These are phyloP conservation scores for Eilema depressum DNA, from an alignment of 2,888 invertebrate species.

Conservation along the genomic window DNA sequence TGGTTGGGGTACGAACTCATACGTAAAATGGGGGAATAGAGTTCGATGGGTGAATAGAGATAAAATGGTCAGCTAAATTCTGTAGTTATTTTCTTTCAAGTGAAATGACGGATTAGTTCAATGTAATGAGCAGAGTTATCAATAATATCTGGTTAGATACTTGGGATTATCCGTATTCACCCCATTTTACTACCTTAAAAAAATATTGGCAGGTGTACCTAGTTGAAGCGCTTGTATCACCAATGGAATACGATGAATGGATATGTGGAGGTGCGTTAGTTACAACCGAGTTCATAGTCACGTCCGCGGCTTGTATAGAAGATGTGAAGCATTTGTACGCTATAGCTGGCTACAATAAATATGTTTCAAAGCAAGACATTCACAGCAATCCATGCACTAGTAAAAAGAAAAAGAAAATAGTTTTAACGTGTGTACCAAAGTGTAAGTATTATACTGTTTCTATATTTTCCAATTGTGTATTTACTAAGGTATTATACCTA, in stretches of 20 bases:
- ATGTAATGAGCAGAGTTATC: too few relatives aligned
- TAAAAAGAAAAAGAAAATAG: constrained; percentile 58
- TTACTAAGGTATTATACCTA: too few relatives aligned
- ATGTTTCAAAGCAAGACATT: constrained; percentile 46
- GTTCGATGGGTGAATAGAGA: too few relatives aligned
- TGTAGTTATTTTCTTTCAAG: too few relatives aligned
- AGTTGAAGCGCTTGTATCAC: constrained; percentile 37
- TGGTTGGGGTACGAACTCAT: too few relatives aligned
- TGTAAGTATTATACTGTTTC: constrained; percentile 40
- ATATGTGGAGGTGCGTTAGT: constrained; percentile 57
- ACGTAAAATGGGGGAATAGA: too few relatives aligned
- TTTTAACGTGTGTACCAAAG: constrained; percentile 60
- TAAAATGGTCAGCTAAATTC: too few relatives aligned
- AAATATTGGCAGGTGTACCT: constrained; percentile 46
- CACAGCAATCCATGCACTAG: constrained; percentile 55
- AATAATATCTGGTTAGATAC: too few relatives aligned
- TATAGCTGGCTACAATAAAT: constrained; percentile 57
- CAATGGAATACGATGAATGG: constrained; percentile 51
- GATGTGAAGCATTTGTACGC: constrained; percentile 56
- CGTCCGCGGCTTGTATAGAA: constrained; percentile 58
- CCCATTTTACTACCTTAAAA: neutral
- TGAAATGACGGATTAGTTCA: too few relatives aligned
- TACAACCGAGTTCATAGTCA: constrained; percentile 40
- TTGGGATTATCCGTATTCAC: too few relatives aligned
- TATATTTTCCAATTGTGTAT: too few relatives aligned